These are phyloP conservation scores for Ophion slaviceki DNA, from an alignment of 2,888 invertebrate species.

Conservation along the genomic window DNA sequence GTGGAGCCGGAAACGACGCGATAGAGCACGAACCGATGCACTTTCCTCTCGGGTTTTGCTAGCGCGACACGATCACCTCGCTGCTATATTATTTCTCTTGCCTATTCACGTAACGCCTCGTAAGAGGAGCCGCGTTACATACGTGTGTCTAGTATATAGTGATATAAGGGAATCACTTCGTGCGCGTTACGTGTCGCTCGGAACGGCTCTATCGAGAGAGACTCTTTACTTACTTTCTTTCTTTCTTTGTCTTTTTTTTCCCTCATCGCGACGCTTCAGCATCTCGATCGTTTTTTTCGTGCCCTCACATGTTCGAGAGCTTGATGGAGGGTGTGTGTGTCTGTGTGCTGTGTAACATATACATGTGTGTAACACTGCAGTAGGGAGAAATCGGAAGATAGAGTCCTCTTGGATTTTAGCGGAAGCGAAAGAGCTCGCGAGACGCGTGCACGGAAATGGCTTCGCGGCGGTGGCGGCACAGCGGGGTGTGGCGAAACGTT, in stretches of 20 bases:
- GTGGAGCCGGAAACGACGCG: no score
- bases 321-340: slow-evolving; percentile 53
- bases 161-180: not conserved
- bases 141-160: not conserved
- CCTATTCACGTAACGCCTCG: slow-evolving; percentile 45
- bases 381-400: not conserved
- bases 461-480: slow-evolving; percentile 40
- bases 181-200: slow-evolving; percentile 17
- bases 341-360: slow-evolving; percentile 66
- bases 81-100: slow-evolving; percentile 7
- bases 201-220: slow-evolving; percentile 3
- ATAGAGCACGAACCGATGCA: slow-evolving; percentile 21
- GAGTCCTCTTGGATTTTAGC: slow-evolving; percentile 30
- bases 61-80: slow-evolving; percentile 20
- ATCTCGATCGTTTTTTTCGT: slow-evolving; percentile 33
- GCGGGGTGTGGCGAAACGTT: slow-evolving; percentile 62
- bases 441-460: slow-evolving; percentile 68
- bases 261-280: slow-evolving; percentile 18
- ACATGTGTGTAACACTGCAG: not conserved
- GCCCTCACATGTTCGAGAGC: not conserved
- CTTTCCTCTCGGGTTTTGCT: slow-evolving; percentile 36
- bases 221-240: not conserved
- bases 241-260: not conserved
- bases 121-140: slow-evolving; percentile 17
- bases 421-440: slow-evolving; percentile 59